Evolutionary conservation across 2,797 vertebrate genomes (phyloP), one percentile per base, ranked within the genome.

Genomic region (Crocidura indochinensis): DNA sequence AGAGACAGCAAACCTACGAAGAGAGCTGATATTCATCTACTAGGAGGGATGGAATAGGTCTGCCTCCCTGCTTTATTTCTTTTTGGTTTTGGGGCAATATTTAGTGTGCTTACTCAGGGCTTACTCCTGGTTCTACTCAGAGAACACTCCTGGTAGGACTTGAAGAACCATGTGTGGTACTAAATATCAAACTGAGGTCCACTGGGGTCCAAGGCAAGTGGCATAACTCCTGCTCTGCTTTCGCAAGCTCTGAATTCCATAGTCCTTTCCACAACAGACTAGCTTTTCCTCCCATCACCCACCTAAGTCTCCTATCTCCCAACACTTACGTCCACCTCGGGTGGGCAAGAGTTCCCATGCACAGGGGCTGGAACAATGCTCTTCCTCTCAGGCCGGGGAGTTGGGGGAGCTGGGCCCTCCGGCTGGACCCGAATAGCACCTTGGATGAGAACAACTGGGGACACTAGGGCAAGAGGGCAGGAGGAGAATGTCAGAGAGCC

Each of bases 341-440:
- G 97, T 2, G 97, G 97, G 96, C 80, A 96, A 96, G 94, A 60
- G 38, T 96, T 98, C 93, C 98, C 94, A 0, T 98, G 98, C 38
- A 97, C 22, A 0, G 98, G 97, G 0, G 98, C 98, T 0, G 98
- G 99, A 88, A 99, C 97, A 24, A 99, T 99, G 95, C 98, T 98
- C 84, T 99, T 99, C 97, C 98, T 94, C 91, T 98, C 97, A 0
- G 96, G 93, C 38, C 97, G 96, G 5, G 98, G 91, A 12, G 97
- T 91, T 0, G 98, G 93, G 46, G 95, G 96, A 83, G 93, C 91
- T 10, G 96, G 97, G 2, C 93, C 92, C 78, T 96, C 96, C 0
- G 98, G 98, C 96, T 98, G 98, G 95, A 98, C 96, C 98, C 98
- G 84, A 98, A 98, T 71, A 98, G 98, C 91, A 93, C 96, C 98